Percentiles rank a stretch among this genome's conserved stretches.
Evolutionary conservation across 2,888 invertebrate genomes (phyloP).

Genomic region (Cheiracanthium punctorium): DNA sequence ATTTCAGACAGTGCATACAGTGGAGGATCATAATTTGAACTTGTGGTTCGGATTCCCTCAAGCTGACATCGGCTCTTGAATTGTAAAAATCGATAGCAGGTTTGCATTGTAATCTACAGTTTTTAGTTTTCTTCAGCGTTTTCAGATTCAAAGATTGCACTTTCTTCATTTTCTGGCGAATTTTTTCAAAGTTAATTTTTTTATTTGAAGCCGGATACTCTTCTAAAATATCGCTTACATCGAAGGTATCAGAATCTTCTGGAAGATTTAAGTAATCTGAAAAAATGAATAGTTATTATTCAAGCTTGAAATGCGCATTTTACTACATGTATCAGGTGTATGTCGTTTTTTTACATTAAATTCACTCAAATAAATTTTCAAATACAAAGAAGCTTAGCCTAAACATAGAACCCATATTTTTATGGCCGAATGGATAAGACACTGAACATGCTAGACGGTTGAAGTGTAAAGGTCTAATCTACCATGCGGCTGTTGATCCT

Average conservation of each 20-base stretch:
- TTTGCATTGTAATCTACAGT: slow-evolving; percentile 47
- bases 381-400: no score
- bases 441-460: no score
- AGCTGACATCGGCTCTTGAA: not conserved
- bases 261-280: slow-evolving; percentile 16
- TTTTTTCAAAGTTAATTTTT: not conserved
- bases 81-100: slow-evolving; percentile 25
- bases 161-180: slow-evolving; percentile 21
- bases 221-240: not conserved
- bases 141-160: slow-evolving; percentile 26
- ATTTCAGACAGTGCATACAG: slow-evolving; percentile 43
- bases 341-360: no score
- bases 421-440: no score
- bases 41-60: not conserved
- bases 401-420: no score
- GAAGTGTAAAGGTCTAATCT: no score
- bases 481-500: no score
- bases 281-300: not conserved
- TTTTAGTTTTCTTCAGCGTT: slow-evolving; percentile 10
- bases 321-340: no score
- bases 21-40: slow-evolving; percentile 37
- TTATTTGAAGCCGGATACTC: not conserved
- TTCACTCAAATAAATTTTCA: no score
- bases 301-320: not conserved
- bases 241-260: not conserved